Evolutionary conservation across 2,797 vertebrate genomes (phyloP).

Genomic region (Acrocephalus scirpaceus): DNA sequence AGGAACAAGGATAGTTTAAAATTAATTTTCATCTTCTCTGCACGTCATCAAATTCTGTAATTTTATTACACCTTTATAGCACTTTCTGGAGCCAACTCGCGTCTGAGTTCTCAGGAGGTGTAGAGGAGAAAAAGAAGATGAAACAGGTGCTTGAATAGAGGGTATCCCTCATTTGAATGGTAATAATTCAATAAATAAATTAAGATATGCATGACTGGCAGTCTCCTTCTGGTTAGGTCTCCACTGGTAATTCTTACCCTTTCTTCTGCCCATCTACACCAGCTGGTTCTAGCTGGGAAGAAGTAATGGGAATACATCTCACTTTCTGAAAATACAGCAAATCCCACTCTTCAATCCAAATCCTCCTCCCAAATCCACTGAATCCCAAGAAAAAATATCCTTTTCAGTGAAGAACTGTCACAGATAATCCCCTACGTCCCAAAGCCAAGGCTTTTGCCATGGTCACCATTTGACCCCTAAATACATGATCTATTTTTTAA

Average conservation of each 20-base stretch:
- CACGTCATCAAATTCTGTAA: rapidly evolving
- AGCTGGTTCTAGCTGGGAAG: neutral
- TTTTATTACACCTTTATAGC: neutral
- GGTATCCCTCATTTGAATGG: neutral
- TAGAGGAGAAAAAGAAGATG: neutral
- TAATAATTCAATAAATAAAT: neutral
- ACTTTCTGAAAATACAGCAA: neutral
- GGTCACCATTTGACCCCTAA: neutral
- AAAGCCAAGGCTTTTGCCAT: neutral
- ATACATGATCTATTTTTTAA: neutral
- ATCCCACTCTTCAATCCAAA: neutral
- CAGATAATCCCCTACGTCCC: neutral
- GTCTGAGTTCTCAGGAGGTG: neutral
- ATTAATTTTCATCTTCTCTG: neutral
- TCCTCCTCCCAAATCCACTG: neutral
- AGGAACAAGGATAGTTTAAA: neutral
- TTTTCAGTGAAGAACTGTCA: neutral
- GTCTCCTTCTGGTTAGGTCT: neutral
- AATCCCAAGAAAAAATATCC: neutral
- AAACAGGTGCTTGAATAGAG: neutral
- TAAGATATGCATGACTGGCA: neutral
- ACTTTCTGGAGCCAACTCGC: rapidly evolving
- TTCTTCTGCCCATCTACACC: neutral
- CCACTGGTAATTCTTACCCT: neutral
- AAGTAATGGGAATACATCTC: neutral